A percentile compares a stretch with the other conserved stretches of the same genome.
These are phyloP conservation scores for Rapana venosa DNA, from an alignment of 2,888 invertebrate species.

Conservation along the genomic window DNA sequence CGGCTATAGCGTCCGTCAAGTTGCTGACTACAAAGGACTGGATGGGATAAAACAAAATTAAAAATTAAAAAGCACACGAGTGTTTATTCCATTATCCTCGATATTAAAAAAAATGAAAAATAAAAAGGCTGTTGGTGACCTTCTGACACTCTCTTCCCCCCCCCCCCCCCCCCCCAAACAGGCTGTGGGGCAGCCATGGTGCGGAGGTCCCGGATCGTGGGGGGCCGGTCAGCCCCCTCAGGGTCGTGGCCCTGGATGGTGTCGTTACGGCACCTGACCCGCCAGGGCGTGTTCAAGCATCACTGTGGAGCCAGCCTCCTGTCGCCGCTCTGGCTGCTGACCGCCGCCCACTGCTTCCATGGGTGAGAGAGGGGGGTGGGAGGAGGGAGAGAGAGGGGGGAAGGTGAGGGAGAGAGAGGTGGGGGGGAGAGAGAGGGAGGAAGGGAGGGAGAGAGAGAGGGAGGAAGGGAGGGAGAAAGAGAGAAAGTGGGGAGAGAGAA, in stretches of 20 bases:
- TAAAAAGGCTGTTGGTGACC: neutral
- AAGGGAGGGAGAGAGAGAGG: neutral
- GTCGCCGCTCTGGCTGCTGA: slow-evolving; percentile 57
- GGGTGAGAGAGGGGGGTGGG: slow-evolving; percentile 47
- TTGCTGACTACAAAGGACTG: no score
- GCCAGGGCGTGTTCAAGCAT: slow-evolving; percentile 42
- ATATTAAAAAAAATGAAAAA: neutral
- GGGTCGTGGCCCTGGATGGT: slow-evolving; percentile 66
- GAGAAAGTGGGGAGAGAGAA: no score
- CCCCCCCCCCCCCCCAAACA: no score
- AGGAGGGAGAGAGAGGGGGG: neutral
- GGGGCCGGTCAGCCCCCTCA: slow-evolving; percentile 52
- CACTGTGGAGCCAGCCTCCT: slow-evolving; percentile 62
- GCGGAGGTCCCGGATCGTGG: slow-evolving; percentile 53
- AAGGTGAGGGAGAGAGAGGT: neutral
- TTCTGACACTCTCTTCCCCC: no score
- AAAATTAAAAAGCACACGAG: no score
- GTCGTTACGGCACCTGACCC: slow-evolving; percentile 54
- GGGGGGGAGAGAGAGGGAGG: neutral
- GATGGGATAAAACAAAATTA: no score
- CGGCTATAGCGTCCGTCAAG: no score
- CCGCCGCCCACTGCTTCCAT: slow-evolving; percentile 66
- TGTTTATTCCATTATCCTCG: no score
- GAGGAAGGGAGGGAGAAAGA: neutral
- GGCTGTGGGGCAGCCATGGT: slow-evolving; percentile 42